Evolutionary conservation across 2,888 invertebrate genomes (phyloP).

Genomic region (Gortyna flavago): DNA sequence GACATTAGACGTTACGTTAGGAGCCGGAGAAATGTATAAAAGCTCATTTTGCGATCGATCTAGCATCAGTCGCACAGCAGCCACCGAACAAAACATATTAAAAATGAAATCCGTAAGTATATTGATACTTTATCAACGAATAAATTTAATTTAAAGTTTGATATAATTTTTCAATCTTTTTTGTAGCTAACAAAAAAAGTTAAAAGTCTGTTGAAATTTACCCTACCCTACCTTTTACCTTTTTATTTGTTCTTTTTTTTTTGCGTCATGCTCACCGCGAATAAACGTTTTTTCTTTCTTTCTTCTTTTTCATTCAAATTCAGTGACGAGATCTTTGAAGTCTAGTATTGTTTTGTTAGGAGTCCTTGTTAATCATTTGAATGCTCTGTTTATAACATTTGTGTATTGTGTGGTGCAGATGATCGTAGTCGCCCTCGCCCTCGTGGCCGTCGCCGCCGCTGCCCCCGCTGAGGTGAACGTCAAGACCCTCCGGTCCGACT

Average conservation of each 20-base stretch:
- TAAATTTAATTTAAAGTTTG: no score
- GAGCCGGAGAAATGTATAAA: conserved; percentile 22
- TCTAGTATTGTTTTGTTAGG: neutral
- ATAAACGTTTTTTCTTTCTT: no score
- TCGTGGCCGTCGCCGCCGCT: conserved; percentile 59
- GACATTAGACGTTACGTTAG: neutral
- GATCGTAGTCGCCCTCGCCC: conserved; percentile 56
- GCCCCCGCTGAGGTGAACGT: neutral
- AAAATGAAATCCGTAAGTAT: conserved; percentile 41
- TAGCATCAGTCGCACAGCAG: conserved; percentile 27
- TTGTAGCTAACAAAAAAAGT: neutral
- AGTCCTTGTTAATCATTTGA: neutral
- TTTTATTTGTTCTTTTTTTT: no score
- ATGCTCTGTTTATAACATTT: neutral
- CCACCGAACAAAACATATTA: conserved; percentile 16
- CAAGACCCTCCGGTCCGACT: neutral
- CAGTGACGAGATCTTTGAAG: neutral
- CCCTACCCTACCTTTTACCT: no score
- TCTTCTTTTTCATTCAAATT: no score
- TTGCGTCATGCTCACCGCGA: no score
- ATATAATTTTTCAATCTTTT: neutral
- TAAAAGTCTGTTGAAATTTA: neutral
- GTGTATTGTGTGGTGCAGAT: conserved; percentile 34
- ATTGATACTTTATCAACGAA: neutral
- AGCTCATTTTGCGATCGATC: conserved; percentile 2